Evolutionary conservation across 2,888 invertebrate genomes (phyloP), one percentile per base, ranked within the genome.

Genomic region (Bimastos eiseni): DNA sequence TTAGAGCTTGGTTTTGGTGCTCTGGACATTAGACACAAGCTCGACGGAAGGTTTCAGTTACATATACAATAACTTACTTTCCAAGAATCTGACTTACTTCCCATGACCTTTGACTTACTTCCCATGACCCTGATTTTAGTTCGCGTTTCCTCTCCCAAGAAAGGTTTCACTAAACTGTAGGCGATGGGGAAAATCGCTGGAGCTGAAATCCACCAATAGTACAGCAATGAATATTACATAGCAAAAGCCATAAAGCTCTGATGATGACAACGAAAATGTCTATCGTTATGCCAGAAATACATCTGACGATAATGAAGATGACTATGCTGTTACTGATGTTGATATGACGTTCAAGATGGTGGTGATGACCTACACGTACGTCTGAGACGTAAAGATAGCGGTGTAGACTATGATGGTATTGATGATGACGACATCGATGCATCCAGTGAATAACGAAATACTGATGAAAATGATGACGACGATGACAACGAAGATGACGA

Each of bases 81-180:
- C 21, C 24, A 21, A 49, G 49, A 49, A 49, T 17, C 19, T 70
- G 70, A 70, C 70, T n/a, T 70, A 70, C 70, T 70, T 70, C n/a
- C 13, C n/a, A n/a, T 70, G 70, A 70, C n/a, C 70, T 70, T 49
- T 86, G 86, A 91, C 93, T 93, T 93, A 94, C 98, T 97, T 37
- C 97, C 97, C 94, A 96, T 97, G 92, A 98, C 98, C 94, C 97
- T 96, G 91, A 98, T 98, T 96, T 98, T 98, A 88, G 97, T 97
- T 93, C 97, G 96, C 83, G 98, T 98, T 94, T 97, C 97, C 93
- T 98, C 98, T 94, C 98, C 97, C 94, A 98, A 96, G 94, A 98
- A 97, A 93, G 97, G 97, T 94, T 98, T 97, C 0, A 97, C 96
- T 41, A 98, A 96, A 88, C 97, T 97, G 95, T 97, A 98, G 0